Conservation (phyloP, 2,113 vertebrate species). For the Pterophyllum scalare region DNA sequence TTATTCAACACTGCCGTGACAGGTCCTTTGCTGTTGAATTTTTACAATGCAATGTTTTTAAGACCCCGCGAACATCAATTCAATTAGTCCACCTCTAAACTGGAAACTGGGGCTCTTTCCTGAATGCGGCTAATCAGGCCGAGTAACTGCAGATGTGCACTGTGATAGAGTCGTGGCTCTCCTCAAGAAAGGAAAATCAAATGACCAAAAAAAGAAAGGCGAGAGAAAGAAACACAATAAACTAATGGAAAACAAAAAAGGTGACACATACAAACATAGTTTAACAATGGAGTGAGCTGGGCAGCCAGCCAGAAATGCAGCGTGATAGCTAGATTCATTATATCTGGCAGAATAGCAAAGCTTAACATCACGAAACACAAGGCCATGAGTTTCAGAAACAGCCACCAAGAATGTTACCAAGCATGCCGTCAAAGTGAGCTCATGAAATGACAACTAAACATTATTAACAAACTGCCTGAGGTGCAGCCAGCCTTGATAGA, state of each 20-base stretch:
- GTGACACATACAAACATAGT: background rate
- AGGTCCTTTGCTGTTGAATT: slow-evolving; percentile 19
- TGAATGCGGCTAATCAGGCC: background rate
- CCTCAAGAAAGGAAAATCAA: background rate
- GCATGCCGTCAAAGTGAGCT: background rate
- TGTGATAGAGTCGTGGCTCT: background rate
- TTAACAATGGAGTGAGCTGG: background rate
- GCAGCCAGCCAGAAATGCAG: background rate
- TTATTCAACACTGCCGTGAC: slow-evolving; percentile 10
- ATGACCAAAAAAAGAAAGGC: background rate
- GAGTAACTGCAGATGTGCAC: background rate
- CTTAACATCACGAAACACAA: background rate
- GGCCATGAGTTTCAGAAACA: background rate
- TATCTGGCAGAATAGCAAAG: slow-evolving; percentile 5
- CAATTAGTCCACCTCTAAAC: background rate
- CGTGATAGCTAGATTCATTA: slow-evolving; percentile 1
- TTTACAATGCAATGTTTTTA: slow-evolving; percentile 1
- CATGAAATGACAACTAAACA: background rate
- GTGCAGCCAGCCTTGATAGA: background rate
- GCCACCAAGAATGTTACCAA: background rate
- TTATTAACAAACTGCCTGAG: slow-evolving; percentile 3
- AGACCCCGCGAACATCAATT: background rate
- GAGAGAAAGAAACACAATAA: background rate
- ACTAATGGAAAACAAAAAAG: slow-evolving; percentile 5
- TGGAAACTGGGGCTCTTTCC: background rate